phyloP scores from a whole-genome alignment of 2,888 invertebrate species.

The Frankliniella fusca region DNA sequence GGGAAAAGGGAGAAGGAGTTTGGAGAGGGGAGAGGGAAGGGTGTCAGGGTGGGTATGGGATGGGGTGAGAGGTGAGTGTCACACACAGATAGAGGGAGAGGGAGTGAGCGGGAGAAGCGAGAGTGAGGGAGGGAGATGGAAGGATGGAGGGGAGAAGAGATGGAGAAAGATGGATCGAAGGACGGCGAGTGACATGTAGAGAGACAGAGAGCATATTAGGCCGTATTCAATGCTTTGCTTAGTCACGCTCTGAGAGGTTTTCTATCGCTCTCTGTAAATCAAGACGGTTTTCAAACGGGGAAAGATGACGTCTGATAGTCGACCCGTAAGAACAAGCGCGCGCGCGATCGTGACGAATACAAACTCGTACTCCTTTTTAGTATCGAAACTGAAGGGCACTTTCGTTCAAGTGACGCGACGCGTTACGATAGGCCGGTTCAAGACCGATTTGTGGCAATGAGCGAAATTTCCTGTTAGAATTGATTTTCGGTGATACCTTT shows the following conservation, averaged over 20 bases:
- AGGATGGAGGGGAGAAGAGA: background rate
- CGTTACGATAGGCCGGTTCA: too few species aligned
- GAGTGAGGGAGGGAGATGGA: background rate
- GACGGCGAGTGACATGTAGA: background rate
- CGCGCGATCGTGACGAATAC: too few species aligned
- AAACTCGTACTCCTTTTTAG: too few species aligned
- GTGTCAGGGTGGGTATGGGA: background rate
- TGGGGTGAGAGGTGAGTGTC: background rate
- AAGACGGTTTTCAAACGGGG: background rate
- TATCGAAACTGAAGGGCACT: too few species aligned
- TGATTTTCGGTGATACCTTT: too few species aligned
- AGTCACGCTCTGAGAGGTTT: background rate
- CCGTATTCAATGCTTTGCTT: background rate
- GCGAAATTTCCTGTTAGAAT: too few species aligned
- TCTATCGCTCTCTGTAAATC: conserved; percentile 6
- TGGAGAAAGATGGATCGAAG: background rate
- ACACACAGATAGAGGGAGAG: background rate
- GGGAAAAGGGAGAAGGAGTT: conserved; percentile 3
- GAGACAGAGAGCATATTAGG: background rate
- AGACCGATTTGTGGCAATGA: too few species aligned
- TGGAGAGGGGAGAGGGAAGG: background rate
- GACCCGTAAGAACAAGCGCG: too few species aligned
- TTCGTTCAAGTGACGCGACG: too few species aligned
- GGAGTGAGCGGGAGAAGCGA: background rate
- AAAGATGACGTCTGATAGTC: too few species aligned